Base-by-base conservation (phyloP, 2,113 vertebrate species). In the Entelurus aequoreus region DNA sequence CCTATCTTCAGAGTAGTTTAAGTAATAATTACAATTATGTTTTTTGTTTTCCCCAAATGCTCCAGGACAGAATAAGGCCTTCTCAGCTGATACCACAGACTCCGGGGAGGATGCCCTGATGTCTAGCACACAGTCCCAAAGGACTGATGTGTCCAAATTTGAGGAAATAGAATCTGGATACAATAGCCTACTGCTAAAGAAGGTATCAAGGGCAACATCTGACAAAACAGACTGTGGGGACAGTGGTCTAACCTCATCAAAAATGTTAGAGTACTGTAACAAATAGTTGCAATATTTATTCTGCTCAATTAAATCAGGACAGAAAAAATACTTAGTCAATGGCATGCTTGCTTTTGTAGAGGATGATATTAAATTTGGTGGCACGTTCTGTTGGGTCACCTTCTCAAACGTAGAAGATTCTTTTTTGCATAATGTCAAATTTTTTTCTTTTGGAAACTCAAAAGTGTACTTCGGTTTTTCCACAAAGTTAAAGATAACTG, bases 391-490 rank as follows among this genome's bases (percentile, higher is more conserved):
- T 36, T 53, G 35, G 49, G 28, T 13, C 6, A 57, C 12, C 49
- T 57, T 37, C 40, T 63, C 48, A 61, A 57, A 19, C 35, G 64
- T 44, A 50, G 50, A 64, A 16, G 57, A 61, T 0, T 3, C 6
- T 11, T 6, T 8, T 10, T 6, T 53, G 0, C n/a, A 50, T 11
- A 42, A 53, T 0, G 2, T 3, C 38, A 2, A 0, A 14, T 1
- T 0, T 2, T 7, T 6, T 10, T 9, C 2, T 4, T 38, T 47
- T 52, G 36, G 37, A 74, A 86, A 86, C 0, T 68, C 0, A 0
- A 86, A 71, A 38, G 38, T 48, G 12, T 67, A 77, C n/a, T 60
- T 73, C 54, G 42, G 49, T 40, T 60, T 80, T 5, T 69, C 52
- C 0, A 60, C 44, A 0, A 86, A 58, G 6, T 75, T 54, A 54